Base-by-base conservation (phyloP, 1,140 invertebrate genomes). In the Mamestra configurata region DNA sequence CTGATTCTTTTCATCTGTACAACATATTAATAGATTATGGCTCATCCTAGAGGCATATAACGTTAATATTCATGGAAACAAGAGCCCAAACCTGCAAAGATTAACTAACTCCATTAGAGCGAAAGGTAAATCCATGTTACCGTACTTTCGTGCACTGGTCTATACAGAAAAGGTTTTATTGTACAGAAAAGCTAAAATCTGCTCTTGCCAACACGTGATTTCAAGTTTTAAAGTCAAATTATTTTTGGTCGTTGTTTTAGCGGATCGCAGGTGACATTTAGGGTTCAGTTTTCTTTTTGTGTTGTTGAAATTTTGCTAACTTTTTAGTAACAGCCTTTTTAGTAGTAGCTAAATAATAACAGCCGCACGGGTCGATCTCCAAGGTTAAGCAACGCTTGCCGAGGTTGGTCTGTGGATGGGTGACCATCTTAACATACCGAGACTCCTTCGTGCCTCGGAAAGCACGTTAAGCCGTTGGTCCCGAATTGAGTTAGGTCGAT, bases 91-190 rank as follows among this genome's bases (percentile, higher is more conserved):
- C 5, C 8, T 24, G 10, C 8, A 57, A 4, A 59, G 11, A 2
- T 11, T 27, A 27, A 35, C 27, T 35, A 43, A 68, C 4, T 22
- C 24, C 22, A 46, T n/a, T 49, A 24, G 11, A 49, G n/a, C 13
- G 6, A 49, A 68, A 70, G 40, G 66, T 70, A 46, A 49, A 70
- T 70, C 24, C 40, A 22, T 70, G 66, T 70, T 40, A 49, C 40
- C 18, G 18, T 70, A 70, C 59, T 64, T 70, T 70, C 66, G 66
- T 70, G 66, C 64, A 64, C 27, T n/a, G 61, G 8, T 24, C 66
- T 20, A 70, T 49, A 24, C 40, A 27, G 22, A 70, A 70, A 46
- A 40, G 66, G 43, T 24, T 35, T 66, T 37, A 64, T 64, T 64
- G 35, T 64, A 20, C 35, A 18, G 35, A 70, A 70, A 70, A 70